A percentile compares a stretch with the other conserved stretches of the same genome.
Evolutionary conservation across 2,888 invertebrate species (phyloP).

Genomic region (Chirona hameri): DNA sequence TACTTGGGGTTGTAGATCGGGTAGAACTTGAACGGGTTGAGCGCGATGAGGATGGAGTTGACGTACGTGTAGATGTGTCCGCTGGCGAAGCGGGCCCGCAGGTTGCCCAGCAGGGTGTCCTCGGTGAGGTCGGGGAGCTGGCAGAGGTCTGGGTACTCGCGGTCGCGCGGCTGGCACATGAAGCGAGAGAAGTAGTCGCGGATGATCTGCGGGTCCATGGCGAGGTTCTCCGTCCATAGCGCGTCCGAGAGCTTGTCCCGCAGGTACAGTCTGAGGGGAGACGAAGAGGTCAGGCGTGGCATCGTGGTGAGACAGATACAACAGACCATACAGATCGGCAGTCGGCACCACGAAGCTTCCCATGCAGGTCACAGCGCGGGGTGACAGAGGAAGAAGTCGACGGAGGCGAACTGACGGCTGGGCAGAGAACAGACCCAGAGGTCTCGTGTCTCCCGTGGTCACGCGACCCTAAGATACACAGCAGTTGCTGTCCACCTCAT

Average conservation of each 20-base stretch:
- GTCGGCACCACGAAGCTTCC: no score
- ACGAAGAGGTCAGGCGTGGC: no score
- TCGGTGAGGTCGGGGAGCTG: conserved; percentile 93
- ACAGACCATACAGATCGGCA: no score
- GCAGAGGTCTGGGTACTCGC: conserved; percentile 93
- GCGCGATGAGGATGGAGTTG: conserved; percentile 89
- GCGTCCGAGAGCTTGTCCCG: conserved; percentile 76
- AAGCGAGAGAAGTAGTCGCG: conserved; percentile 88
- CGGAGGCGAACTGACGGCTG: no score
- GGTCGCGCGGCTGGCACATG: conserved; percentile 84
- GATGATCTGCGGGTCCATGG: conserved; percentile 85
- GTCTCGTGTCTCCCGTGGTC: no score
- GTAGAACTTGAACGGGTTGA: conserved; percentile 88
- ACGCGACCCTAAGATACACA: no score
- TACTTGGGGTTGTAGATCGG: conserved; percentile 98
- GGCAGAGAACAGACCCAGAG: no score
- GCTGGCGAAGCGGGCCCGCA: conserved; percentile 79
- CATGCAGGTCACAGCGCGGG: no score
- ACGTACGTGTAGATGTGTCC: conserved; percentile 96
- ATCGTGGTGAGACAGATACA: no score
- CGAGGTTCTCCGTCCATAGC: conserved; percentile 77
- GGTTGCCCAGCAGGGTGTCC: conserved; percentile 84
- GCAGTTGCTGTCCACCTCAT: no score
- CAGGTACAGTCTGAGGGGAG: conserved; percentile 68
- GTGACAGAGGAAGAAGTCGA: no score